Base-by-base conservation (phyloP, 2,888 invertebrate species). In the Blastobasis lacticolella region DNA sequence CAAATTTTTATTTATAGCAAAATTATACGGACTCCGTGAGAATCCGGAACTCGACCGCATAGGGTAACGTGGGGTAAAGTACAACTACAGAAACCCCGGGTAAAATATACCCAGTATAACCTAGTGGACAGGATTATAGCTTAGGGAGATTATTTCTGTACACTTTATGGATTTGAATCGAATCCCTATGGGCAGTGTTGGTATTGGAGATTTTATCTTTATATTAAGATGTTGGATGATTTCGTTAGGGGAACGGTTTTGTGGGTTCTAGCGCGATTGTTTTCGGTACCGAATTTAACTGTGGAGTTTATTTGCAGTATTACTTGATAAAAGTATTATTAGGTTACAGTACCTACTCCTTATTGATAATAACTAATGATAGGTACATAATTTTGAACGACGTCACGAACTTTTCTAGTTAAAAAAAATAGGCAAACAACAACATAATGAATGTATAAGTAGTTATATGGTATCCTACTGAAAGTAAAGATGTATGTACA, bases 1-100 rank as follows among this genome's bases (percentile, higher is more conserved):
- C 73, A 73, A 74, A 79, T 79, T 83, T 81, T 84, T 86, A 84
- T 87, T 86, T 86, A 85, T 86, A 75, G 81, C 71, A 38, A 71
- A 79, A 84, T 86, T 87, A 86, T 83, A 79, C 85, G 73, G 72
- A 57, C 63, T 67, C 69, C 83, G 82, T 84, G 86, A 81, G 85
- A 84, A 81, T 67, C 59, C 58, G 57, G 43, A 57, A 50, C 54
- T 50, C 62, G 64, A 65, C 63, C 64, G 64, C 55, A 54, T 46
- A 61, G 66, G 66, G 66, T 62, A 57, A 48, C 37, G 38, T 38
- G 6, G 40, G 45, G 45, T 23, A 23, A 23, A 23, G 23, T 23
- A 23, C 23, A 23, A 23, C 23, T 23, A 23, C 23, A 23, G 23
- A 23, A 23, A 23, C 23, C 23, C 3, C 23, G 38, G 49, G 40